Base-by-base conservation (phyloP, 1,140 invertebrate species). In the Drosophila nannoptera region DNA sequence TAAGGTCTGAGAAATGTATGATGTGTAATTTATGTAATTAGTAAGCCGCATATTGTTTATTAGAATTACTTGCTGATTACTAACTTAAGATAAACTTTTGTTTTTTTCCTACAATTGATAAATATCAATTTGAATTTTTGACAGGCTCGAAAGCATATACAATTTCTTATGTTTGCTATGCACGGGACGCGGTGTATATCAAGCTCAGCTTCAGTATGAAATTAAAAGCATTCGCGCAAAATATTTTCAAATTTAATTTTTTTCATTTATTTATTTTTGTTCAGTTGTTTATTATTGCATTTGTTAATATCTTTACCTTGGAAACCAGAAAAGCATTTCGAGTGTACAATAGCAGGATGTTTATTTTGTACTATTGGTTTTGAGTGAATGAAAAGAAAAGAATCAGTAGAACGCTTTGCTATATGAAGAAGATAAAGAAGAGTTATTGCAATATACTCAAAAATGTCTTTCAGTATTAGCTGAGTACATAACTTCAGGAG, bases 1-100 rank as follows among this genome's bases (percentile, higher is more conserved):
- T 77, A 75, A 84, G 75, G 55, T 86, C 53, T 71, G 61, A 77
- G 54, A 83, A 82, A 63, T 78, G 70, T 81, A 77, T 76, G 71
- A 69, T 78, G 75, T 76, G 71, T 70, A 70, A 83, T 83, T 82
- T 83, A 78, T 78, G 68, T 83, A 73, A 84, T 83, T 83, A 83
- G 62, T 83, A 82, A 82, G 78, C 31, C 46, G 73, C 75, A 70
- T 67, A 77, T 70, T 81, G 69, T 66, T 81, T 74, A 61, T 70
- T 71, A 65, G 48, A 74, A 73, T 73, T 81, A 73, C 55, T 63
- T 52, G 67, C 59, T 67, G 46, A 75, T 66, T 66, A 62, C 45
- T 22, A 75, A 53, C 54, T 62, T 35, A 70, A 74, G 68, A 54
- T 1, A 61, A 56, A 74, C 65, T 64, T 43, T 65, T 61, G 69